Base-by-base conservation (phyloP, 2,797 vertebrate genomes). In the Sebastolobus alascanus region DNA sequence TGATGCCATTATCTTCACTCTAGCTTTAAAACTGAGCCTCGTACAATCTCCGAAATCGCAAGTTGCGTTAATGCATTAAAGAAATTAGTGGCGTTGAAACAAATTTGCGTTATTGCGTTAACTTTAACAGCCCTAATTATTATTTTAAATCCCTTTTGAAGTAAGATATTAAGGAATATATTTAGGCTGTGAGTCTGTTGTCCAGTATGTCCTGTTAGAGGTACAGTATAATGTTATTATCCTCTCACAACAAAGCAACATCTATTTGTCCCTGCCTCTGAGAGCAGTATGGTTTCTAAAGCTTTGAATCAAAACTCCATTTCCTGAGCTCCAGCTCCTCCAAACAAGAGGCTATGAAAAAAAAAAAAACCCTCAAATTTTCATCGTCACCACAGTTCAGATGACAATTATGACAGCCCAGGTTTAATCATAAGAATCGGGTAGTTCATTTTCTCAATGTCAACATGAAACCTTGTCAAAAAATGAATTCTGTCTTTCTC, bases 371-470 rank as follows among this genome's bases (percentile, higher is more conserved):
- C 18, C 89, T 92, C 92, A 94, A 92, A 96, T 93, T 94, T 96
- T 94, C 94, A 93, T 94, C 90, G 89, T 93, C 69, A 90, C 93
- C 92, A 90, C 95, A 94, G 95, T 95, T 96, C 89, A 95, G 94
- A 94, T 93, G 94, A 95, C 96, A 96, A 96, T 97, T 97, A 97
- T 93, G 95, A 95, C 94, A 96, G 95, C 91, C 91, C 93, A 94
- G 95, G 96, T 97, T 96, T 97, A 97, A 97, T 97, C 96, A 95
- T 95, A 94, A 66, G 94, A 95, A 96, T 96, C 96, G 93, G 96
- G 94, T 94, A 96, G 96, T 96, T 97, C 95, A 97, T 97, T 97
- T 97, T 97, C 96, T 97, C 97, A 97, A 96, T 97, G 97, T 97
- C 97, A 98, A 97, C 96, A 97, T 79, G 86, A 97, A 96, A 96